Conservation (phyloP, 2,888 invertebrate species). For the Heteromurus nitidus region DNA sequence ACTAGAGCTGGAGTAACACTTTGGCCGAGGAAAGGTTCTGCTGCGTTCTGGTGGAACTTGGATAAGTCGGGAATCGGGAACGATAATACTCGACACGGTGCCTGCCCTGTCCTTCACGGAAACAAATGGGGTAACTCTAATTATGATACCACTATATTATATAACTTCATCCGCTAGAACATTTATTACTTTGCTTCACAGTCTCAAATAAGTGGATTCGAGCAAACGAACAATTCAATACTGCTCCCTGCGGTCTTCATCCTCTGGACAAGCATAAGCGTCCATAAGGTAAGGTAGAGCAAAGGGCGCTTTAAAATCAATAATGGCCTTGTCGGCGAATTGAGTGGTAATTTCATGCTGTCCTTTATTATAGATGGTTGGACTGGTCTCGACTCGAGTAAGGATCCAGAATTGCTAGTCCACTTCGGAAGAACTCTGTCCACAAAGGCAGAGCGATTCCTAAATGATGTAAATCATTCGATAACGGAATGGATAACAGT, state of each 20-base stretch:
- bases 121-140: constrained; percentile 77
- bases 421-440: too few relatives aligned
- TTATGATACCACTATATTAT: not conserved
- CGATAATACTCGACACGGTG: constrained; percentile 77
- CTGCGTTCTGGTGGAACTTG: constrained; percentile 79
- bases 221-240: constrained; percentile 77
- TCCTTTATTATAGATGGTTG: not conserved
- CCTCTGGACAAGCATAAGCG: constrained; percentile 72
- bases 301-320: not conserved
- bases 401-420: too few relatives aligned
- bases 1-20: constrained; percentile 77
- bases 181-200: constrained; percentile 40
- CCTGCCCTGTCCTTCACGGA: constrained; percentile 78
- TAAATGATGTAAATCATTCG: too few relatives aligned
- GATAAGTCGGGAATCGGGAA: constrained; percentile 77
- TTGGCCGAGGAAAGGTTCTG: constrained; percentile 77
- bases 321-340: not conserved
- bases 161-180: not conserved
- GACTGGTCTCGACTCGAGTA: not conserved
- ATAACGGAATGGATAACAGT: too few relatives aligned
- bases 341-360: not conserved
- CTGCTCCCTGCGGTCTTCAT: constrained; percentile 73
- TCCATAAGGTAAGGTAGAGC: constrained; percentile 54
- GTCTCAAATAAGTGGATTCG: constrained; percentile 78
- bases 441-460: too few relatives aligned